These are phyloP conservation scores for Andrena chrysosceles DNA, from an alignment of 2,888 invertebrate species.

Conservation along the genomic window DNA sequence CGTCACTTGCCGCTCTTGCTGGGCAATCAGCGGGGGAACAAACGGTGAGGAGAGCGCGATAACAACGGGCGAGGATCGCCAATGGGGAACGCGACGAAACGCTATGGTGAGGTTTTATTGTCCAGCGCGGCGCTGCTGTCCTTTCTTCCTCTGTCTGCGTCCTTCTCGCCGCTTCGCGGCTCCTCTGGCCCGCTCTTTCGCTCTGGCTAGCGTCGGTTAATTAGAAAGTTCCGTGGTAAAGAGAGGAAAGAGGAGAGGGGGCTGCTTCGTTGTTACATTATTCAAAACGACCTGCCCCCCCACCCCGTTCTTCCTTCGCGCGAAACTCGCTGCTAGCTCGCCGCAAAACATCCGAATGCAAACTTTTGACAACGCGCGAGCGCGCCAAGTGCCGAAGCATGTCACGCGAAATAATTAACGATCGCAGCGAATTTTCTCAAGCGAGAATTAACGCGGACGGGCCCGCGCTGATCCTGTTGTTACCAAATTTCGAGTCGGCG, in stretches of 20 bases:
- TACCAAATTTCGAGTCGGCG: conserved; percentile 11
- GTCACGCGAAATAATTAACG: conserved; percentile 83
- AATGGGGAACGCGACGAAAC: conserved; percentile 74
- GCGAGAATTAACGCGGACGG: conserved; percentile 68
- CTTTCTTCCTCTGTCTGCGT: conserved; percentile 23
- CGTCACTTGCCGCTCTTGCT: conserved; percentile 29
- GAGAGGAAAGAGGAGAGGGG: conserved; percentile 63
- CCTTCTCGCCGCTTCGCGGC: conserved; percentile 15
- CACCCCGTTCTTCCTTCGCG: conserved; percentile 53
- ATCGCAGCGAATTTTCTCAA: conserved; percentile 76
- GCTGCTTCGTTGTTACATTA: conserved; percentile 82
- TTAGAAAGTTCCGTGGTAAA: conserved; percentile 83
- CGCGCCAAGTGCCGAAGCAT: conserved; percentile 76
- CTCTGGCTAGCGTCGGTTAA: conserved; percentile 77
- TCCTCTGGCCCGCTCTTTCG: conserved; percentile 37
- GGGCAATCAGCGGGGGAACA: conserved; percentile 62
- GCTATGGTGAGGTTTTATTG: conserved; percentile 76
- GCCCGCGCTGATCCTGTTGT: conserved; percentile 19
- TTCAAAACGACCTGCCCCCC: conserved; percentile 80
- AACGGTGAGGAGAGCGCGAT: conserved; percentile 53
- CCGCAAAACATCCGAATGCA: conserved; percentile 80
- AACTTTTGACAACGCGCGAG: conserved; percentile 81
- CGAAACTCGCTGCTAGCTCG: conserved; percentile 77
- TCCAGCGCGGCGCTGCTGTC: conserved; percentile 66
- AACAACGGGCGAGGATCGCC: conserved; percentile 57